Conservation (phyloP, 2,797 vertebrate genomes). For the Xiphorhynchus erythropygius region DNA sequence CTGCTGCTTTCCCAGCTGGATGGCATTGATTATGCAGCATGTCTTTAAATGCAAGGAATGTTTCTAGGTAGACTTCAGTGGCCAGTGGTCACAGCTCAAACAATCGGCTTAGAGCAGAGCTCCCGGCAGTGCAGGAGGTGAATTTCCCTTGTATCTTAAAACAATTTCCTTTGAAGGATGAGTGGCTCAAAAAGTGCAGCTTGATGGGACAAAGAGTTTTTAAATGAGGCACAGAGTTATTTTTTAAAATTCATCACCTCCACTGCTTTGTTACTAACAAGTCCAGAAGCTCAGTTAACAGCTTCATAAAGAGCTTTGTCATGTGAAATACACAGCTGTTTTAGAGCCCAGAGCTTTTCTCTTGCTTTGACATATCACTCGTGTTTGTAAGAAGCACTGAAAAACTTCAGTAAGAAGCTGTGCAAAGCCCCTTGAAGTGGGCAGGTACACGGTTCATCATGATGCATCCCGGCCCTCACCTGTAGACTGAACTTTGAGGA, state of each 20-base stretch:
- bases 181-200: not conserved
- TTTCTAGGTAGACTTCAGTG: not conserved
- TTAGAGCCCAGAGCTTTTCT: not conserved
- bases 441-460: not conserved
- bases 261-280: not conserved
- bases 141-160: not conserved
- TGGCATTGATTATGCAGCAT: not conserved
- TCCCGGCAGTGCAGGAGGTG: not conserved
- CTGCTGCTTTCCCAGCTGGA: not conserved
- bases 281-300: not conserved
- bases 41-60: not conserved
- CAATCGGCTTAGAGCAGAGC: not conserved
- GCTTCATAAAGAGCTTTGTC: not conserved
- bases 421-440: fast-evolving
- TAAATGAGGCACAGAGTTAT: not conserved
- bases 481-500: not conserved
- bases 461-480: not conserved
- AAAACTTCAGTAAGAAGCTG: not conserved
- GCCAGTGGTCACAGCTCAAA: not conserved
- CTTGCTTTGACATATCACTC: not conserved
- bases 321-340: fast-evolving
- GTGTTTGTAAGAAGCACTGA: not conserved
- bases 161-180: not conserved
- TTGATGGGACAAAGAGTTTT: not conserved
- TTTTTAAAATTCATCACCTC: not conserved